Percentiles rank a stretch among this genome's conserved stretches.
phyloP scores from a whole-genome alignment of 1,140 invertebrate species.

The Bombus cullumanus region DNA sequence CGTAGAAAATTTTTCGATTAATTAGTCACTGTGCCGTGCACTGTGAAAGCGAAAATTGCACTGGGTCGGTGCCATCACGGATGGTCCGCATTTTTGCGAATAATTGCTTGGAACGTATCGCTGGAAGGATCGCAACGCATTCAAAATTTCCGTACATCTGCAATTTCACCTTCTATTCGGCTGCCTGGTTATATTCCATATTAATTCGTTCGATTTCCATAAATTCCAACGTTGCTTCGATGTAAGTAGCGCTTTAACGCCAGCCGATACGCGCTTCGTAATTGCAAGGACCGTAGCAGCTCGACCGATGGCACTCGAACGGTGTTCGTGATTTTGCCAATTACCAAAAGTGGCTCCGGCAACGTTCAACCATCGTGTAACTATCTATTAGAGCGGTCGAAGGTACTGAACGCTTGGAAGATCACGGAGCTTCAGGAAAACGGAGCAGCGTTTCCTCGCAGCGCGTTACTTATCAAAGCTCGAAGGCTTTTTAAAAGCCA shows the following conservation, averaged over 20 bases:
- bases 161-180: not conserved
- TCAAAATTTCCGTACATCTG: not conserved
- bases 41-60: not conserved
- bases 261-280: not conserved
- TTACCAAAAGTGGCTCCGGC: not conserved
- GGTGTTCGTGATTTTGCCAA: not conserved
- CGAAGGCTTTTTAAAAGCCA: conserved; percentile 15
- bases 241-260: not conserved
- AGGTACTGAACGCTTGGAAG: not conserved
- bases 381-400: not conserved
- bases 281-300: not conserved
- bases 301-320: not conserved
- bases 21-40: not conserved
- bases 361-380: not conserved
- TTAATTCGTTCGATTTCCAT: not conserved
- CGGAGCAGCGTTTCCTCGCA: too few species aligned
- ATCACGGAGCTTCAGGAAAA: not conserved
- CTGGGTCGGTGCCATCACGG: not conserved
- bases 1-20: not conserved
- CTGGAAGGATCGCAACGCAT: not conserved
- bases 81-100: not conserved
- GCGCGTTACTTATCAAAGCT: not conserved
- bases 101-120: not conserved
- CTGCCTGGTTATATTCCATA: not conserved
- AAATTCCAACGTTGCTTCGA: not conserved